A percentile compares a stretch with the other conserved stretches of the same genome.
Conservation (phyloP, 2,113 vertebrate genomes). For the Burhinus bistriatus region DNA sequence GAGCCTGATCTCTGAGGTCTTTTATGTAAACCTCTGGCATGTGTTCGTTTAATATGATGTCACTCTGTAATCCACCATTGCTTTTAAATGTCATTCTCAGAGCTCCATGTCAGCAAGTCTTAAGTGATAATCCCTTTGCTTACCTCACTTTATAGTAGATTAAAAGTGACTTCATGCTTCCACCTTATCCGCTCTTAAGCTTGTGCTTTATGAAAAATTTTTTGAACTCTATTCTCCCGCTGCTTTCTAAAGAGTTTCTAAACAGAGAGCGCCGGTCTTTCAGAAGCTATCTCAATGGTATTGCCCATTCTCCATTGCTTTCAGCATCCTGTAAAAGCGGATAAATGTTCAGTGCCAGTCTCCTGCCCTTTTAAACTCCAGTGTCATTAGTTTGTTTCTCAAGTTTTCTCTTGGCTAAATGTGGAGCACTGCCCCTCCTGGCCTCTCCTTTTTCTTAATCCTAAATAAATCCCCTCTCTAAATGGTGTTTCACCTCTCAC, state of each 20-base stretch:
- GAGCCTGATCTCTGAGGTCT: constrained; percentile 36
- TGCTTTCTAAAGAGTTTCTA: constrained; percentile 46
- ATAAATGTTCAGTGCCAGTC: constrained; percentile 4
- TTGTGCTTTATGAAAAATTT: constrained; percentile 35
- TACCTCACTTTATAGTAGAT: constrained; percentile 63
- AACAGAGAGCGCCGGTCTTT: neutral
- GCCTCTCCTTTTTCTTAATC: constrained; percentile 12
- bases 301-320: neutral
- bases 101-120: constrained; percentile 55
- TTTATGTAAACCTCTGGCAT: constrained; percentile 57
- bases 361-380: constrained; percentile 15
- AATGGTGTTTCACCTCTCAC: neutral
- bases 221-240: constrained; percentile 47
- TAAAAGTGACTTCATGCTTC: constrained; percentile 63
- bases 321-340: constrained; percentile 11
- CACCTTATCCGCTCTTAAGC: constrained; percentile 38
- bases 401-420: neutral
- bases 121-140: constrained; percentile 66
- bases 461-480: neutral
- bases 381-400: neutral
- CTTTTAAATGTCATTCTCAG: constrained; percentile 66
- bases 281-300: constrained; percentile 15
- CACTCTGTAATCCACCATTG: constrained; percentile 60
- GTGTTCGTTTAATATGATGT: constrained; percentile 56
- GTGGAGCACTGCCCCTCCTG: neutral